Evolutionary conservation across 1,140 invertebrate genomes (phyloP), one percentile per base, ranked within the genome.

Genomic region (Nasonia giraulti): DNA sequence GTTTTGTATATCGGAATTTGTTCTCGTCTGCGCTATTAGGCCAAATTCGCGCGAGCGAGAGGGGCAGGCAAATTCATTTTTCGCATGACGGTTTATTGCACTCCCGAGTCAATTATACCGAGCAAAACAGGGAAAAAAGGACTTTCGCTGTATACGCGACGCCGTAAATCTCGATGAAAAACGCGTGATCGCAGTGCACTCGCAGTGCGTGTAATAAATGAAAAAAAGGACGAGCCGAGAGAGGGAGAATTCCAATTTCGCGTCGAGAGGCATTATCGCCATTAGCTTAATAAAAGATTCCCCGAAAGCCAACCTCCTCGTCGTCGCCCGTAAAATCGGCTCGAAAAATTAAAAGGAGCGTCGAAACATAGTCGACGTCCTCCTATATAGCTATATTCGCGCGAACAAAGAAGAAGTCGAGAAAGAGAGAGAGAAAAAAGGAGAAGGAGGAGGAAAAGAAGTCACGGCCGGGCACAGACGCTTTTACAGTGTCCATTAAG

Each of bases 401-500:
- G 68, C 23, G 31, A 71, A 71, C 10, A 71, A 71, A 44, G 27
- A 75, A 75, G 31, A 14, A 50, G 50, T 55, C 2, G 66, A 55
- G 44, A 17, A 11, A n/a, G n/a, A 71, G 2, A n/a, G 71, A 80
- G 20, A 71, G n/a, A 40, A 27, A 1, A 27, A 1, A 27, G 27
- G 50, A 55, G 5, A 76, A 81, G 55, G 47, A 17, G 27, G 31
- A 27, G 12, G 44, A 23, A 20, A 62, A 62, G 33, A 76, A 73
- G 62, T 80, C 50, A 44, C 78, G 62, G 20, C 37, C 62, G 66
- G n/a, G 31, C 68, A 69, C 66, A 50, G 66, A 71, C 40, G 44
- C 31, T 20, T 80, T 69, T 69, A 80, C 78, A 80, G 40, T 80
- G 37, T 69, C 66, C 78, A 80, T 80, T 80, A 80, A 80, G 50